Percentiles rank a stretch among this genome's conserved stretches.
Evolutionary conservation across 2,797 vertebrate genomes (phyloP).

Genomic region (Oreortyx pictus): DNA sequence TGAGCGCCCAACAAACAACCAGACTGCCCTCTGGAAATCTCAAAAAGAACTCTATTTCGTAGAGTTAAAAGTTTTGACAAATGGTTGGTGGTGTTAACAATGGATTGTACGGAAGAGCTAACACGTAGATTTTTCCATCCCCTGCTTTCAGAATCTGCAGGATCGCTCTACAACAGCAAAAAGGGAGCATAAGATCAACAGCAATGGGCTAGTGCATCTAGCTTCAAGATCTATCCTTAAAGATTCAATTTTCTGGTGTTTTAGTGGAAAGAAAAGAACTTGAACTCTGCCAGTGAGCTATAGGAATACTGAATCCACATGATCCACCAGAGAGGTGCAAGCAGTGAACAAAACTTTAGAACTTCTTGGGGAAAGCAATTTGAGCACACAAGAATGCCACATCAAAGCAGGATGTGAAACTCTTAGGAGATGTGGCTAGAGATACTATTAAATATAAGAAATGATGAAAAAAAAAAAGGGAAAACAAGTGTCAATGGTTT

Average conservation of each 20-base stretch:
- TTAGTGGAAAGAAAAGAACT: background rate
- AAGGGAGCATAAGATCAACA: background rate
- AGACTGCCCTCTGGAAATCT: background rate
- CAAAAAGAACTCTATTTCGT: background rate
- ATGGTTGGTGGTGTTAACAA: background rate
- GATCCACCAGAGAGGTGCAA: background rate
- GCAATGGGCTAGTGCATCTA: background rate
- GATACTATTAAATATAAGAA: background rate
- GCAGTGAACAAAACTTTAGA: background rate
- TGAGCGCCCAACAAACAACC: background rate
- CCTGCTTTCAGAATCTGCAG: background rate
- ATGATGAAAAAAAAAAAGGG: background rate
- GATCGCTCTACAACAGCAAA: background rate
- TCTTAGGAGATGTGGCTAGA: conserved; percentile 7
- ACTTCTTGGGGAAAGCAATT: background rate
- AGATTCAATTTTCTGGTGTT: background rate
- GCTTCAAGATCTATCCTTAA: background rate
- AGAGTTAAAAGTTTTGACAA: background rate
- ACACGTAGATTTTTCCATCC: background rate
- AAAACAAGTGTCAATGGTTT: background rate
- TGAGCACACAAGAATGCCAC: background rate
- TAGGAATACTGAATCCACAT: background rate
- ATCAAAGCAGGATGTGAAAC: background rate
- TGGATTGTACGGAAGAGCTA: background rate
- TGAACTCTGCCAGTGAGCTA: conserved; percentile 1